Conservation (phyloP, 64 coral and sea anemone genomes). For the Stylophora pistillata region DNA sequence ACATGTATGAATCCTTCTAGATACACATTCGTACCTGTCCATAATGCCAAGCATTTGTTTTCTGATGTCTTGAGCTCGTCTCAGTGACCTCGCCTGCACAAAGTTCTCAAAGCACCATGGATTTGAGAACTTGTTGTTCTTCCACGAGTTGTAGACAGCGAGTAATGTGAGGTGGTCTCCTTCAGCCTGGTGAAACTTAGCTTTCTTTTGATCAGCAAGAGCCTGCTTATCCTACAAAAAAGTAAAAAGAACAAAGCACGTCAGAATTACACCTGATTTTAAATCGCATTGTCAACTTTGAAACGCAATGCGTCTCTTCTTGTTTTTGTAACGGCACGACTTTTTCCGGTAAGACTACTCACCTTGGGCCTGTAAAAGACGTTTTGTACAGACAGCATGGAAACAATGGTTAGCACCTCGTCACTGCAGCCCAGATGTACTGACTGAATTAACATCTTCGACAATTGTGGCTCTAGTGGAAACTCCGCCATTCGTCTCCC, state of each 20-base stretch:
- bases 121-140: conserved; percentile 99
- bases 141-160: conserved; percentile 99
- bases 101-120: conserved; percentile 99
- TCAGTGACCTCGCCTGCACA: conserved; percentile 96
- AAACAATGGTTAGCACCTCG: conserved; percentile 92
- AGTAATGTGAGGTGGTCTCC: conserved; percentile 94
- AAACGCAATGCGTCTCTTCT: too few species aligned
- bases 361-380: conserved; percentile 99
- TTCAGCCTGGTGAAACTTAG: conserved; percentile 96
- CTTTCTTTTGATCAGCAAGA: conserved; percentile 97
- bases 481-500: conserved; percentile 99
- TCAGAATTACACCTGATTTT: too few species aligned
- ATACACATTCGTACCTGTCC: conserved; percentile 73
- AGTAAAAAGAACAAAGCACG: neutral
- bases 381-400: conserved; percentile 98
- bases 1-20: neutral
- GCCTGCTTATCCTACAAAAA: conserved; percentile 96
- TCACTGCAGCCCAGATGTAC: conserved; percentile 97
- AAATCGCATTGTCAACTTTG: too few species aligned
- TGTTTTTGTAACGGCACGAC: too few species aligned
- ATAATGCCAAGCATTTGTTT: conserved; percentile 99
- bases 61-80: conserved; percentile 95
- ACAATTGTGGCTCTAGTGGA: conserved; percentile 91
- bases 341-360: neutral
- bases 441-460: conserved; percentile 97